Conservation (phyloP, 2,888 invertebrate species). For the Notodonta dromedarius region DNA sequence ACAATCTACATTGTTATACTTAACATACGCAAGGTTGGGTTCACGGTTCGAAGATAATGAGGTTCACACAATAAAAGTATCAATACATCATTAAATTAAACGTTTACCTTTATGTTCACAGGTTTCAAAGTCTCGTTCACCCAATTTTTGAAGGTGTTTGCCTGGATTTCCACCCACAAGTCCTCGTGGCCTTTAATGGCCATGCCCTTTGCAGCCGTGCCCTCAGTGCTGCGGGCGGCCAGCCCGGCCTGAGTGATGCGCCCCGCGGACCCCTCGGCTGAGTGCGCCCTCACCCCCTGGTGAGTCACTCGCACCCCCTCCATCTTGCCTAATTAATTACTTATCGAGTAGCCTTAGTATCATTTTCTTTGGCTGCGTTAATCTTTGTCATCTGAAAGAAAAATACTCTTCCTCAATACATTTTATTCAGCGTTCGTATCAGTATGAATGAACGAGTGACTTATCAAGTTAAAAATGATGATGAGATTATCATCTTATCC, state of each 20-base stretch:
- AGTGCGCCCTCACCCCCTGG: conserved; percentile 83
- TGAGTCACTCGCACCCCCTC: conserved; percentile 85
- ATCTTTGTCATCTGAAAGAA: conserved; percentile 62
- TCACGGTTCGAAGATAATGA: not conserved
- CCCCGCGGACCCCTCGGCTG: conserved; percentile 84
- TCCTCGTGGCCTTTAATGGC: conserved; percentile 97
- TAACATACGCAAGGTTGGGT: not conserved
- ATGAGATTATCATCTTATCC: too few relatives aligned
- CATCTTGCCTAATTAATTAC: conserved; percentile 56
- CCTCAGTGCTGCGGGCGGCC: conserved; percentile 94
- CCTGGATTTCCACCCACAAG: conserved; percentile 98
- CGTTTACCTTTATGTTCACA: conserved; percentile 85
- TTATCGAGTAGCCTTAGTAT: conserved; percentile 39
- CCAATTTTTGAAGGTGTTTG: conserved; percentile 98
- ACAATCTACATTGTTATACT: not conserved
- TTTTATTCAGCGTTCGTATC: not conserved
- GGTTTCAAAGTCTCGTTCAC: conserved; percentile 95
- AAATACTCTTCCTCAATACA: conserved; percentile 11
- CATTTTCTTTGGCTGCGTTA: conserved; percentile 56
- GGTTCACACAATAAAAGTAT: not conserved
- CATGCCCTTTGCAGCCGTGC: conserved; percentile 98
- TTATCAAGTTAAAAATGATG: too few relatives aligned
- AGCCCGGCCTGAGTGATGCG: conserved; percentile 90
- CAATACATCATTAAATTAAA: not conserved
- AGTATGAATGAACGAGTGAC: not conserved